Base-by-base conservation (phyloP, 2,888 invertebrate species). In the Heteromyza rotundicornis region DNA sequence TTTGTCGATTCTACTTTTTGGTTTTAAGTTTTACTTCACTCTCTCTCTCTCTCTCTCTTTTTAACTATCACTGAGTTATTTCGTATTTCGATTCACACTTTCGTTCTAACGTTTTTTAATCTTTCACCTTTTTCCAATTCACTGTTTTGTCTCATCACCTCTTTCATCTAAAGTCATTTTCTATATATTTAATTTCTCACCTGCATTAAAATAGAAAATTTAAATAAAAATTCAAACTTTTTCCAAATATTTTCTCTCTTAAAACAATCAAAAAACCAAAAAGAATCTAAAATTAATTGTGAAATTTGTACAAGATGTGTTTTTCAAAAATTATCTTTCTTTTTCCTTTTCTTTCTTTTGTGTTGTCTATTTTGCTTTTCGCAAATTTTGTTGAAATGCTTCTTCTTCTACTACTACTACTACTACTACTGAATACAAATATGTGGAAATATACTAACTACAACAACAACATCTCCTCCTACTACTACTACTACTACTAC, bases 371-470 rank as follows among this genome's bases (percentile, higher is more conserved):
- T 70, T 70, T 70, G 64, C 63, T 70, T 71, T 74, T 72, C 75
- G 71, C 60, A 57, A 66, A 68, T 77, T 62, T 66, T 70, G 66
- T 73, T 67, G 63, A 72, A 73, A 64, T 68, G 71, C 71, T 76
- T 79, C 68, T 78, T 69, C 73, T 73, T 67, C 72, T 73, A 68
- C 74, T 75, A 62, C 68, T 75, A 68, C 71, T 77, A 64, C 64
- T 65, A 66, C 63, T 59, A 59, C 57, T 67, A 70, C 62, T 65
- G 55, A 61, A 60, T 70, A 72, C 70, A 64, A 70, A 63, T 68
- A 64, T 77, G 72, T 73, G 80, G 79, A 79, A 71, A 68, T 70
- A 75, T 71, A 74, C 72, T 76, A 74, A 76, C 75, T 73, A 76
- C 77, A 70, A 76, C 71, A 58, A 61, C 49, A 59, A 66, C 62